A percentile compares a stretch with the other conserved stretches of the same genome.
Conservation (phyloP, 2,797 vertebrate species). For the Sylvia borin region DNA sequence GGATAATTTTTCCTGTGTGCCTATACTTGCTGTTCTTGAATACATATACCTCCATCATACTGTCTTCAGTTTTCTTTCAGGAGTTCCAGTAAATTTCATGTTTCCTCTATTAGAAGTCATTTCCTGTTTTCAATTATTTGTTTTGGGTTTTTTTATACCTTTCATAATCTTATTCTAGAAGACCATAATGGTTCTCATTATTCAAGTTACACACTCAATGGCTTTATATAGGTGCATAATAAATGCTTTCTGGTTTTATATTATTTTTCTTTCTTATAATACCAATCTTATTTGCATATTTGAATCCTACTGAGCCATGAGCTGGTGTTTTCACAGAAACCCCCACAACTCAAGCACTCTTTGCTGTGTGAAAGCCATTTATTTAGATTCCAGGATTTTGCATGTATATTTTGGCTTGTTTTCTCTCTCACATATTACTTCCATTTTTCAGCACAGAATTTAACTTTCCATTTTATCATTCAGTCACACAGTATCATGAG, state of each 20-base stretch:
- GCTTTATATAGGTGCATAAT: background rate
- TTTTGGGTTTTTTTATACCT: background rate
- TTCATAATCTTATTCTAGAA: background rate
- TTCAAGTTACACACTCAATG: background rate
- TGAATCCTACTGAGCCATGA: background rate
- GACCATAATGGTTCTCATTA: background rate
- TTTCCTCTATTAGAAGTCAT: background rate
- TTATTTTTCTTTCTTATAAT: background rate
- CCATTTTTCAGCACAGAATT: constrained; percentile 37
- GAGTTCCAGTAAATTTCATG: background rate
- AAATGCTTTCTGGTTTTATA: background rate
- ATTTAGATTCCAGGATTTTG: background rate
- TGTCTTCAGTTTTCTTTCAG: background rate
- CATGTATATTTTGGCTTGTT: background rate
- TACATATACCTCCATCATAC: background rate
- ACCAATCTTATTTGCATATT: background rate
- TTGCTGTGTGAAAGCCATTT: background rate
- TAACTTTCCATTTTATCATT: constrained; percentile 52
- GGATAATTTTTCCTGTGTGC: background rate
- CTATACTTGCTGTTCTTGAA: background rate
- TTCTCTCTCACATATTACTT: constrained; percentile 13
- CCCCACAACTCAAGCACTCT: background rate
- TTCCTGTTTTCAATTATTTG: background rate
- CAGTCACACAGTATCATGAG: constrained; percentile 43
- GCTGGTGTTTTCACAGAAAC: background rate